Base-by-base conservation (phyloP, 2,113 vertebrate species). In the Probosciger aterrimus region DNA sequence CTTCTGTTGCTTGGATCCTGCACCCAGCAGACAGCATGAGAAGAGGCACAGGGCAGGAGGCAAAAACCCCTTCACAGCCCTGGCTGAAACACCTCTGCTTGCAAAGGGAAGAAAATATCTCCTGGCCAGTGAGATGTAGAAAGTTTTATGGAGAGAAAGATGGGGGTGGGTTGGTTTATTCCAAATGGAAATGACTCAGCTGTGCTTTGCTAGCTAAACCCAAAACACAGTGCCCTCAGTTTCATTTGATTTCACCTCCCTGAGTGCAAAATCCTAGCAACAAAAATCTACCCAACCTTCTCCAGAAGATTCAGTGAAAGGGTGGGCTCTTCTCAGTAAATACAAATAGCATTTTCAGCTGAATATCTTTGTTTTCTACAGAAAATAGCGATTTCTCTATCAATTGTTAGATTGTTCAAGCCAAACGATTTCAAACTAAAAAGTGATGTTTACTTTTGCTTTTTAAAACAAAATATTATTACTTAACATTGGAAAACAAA, bases 221-320 rank as follows among this genome's bases (percentile, higher is more conserved):
- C 53, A 63, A 79, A 91, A 62, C 62, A 43, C 57, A 11, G n/a
- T 60, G 55, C 76, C 79, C 55, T 86, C 47, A 4, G 23, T 68
- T 79, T 75, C 47, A 22, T 53, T 84, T 64, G 19, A 64, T 84
- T 92, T 64, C 65, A 64, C 52, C 35, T 86, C 44, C 62, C 49
- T 1, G 1, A 63, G 49, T 71, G 63, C 39, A 90, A 93, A 94
- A 92, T 60, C 73, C 65, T n/a, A 64, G 80, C 44, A 88, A 81
- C 31, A 90, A 89, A 94, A 93, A 87, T 35, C 67, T 67, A 43
- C 14, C 70, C 74, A 69, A 63, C 41, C 43, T 86, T 92, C 76
- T 75, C 57, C 71, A 91, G 67, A 86, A 90, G 53, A 53, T 37
- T 69, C 83, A 37, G 27, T 24, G 31, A 49, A 85, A 84, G 37